phyloP scores from a whole-genome alignment of 2,113 vertebrate genomes.

The Xiphophorus couchianus region DNA sequence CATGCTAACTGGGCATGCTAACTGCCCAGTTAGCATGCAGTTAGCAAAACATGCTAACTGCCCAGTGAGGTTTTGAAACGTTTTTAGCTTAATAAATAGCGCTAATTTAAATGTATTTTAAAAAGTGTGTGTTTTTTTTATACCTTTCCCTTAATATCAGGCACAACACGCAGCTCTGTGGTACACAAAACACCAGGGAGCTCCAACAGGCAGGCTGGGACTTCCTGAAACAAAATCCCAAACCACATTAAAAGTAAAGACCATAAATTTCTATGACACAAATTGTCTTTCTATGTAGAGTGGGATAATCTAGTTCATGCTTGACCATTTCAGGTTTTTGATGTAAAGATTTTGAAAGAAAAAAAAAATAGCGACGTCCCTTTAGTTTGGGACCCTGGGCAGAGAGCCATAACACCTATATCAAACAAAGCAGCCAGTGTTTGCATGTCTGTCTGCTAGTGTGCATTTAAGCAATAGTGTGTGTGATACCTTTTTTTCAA shows the following conservation, averaged over 20 bases:
- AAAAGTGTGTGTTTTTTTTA: background rate
- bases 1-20: no score
- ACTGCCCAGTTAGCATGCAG: no score
- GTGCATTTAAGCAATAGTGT: background rate
- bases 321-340: no score
- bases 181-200: constrained; percentile 86
- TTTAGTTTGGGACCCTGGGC: background rate
- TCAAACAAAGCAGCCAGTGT: background rate
- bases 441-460: background rate
- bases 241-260: background rate
- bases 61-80: no score
- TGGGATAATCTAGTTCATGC: no score
- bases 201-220: constrained; percentile 69
- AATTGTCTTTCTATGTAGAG: no score
- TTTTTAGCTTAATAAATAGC: no score
- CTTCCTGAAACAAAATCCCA: constrained; percentile 56
- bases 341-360: no score
- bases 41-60: background rate
- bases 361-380: no score
- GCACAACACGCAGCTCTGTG: constrained; percentile 83
- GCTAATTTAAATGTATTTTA: background rate
- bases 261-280: background rate
- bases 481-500: constrained; percentile 85
- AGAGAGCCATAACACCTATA: background rate
- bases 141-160: constrained; percentile 85